A percentile compares a stretch with the other conserved stretches of the same genome.
Conservation (phyloP, 2,113 vertebrate genomes). For the Otolemur garnettii region DNA sequence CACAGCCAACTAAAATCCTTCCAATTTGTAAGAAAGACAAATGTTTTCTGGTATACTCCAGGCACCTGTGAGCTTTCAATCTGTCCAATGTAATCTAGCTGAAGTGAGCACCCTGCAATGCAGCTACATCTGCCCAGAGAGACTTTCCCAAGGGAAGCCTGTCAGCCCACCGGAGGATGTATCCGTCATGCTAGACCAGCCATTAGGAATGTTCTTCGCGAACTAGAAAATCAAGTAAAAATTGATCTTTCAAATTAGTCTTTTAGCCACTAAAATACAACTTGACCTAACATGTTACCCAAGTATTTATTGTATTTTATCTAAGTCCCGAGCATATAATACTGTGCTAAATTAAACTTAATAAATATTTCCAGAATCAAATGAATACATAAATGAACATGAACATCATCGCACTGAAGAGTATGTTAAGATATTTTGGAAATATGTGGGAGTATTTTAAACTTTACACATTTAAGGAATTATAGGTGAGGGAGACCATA, state of each 20-base stretch:
- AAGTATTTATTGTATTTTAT: constrained; percentile 22
- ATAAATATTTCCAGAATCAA: constrained; percentile 40
- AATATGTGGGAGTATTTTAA: neutral
- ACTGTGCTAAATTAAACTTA: constrained; percentile 18
- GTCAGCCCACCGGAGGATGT: constrained; percentile 50
- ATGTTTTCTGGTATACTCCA: constrained; percentile 71
- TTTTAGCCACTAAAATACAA: constrained; percentile 58
- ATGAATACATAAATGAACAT: neutral
- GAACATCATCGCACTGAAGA: neutral
- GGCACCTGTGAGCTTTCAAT: constrained; percentile 77
- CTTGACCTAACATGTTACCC: constrained; percentile 36
- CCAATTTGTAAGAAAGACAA: constrained; percentile 78
- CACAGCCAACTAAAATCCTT: constrained; percentile 65
- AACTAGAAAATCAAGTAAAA: constrained; percentile 70
- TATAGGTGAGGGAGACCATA: neutral
- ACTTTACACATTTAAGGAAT: constrained; percentile 22
- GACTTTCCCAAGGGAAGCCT: constrained; percentile 66
- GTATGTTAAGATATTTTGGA: constrained; percentile 11
- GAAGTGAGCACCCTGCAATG: constrained; percentile 72
- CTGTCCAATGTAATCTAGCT: constrained; percentile 69
- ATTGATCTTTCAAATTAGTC: constrained; percentile 65
- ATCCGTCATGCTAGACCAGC: constrained; percentile 55
- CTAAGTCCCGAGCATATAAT: neutral
- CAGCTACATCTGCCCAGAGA: constrained; percentile 60
- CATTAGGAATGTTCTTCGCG: constrained; percentile 58